Percentiles rank a stretch among this genome's conserved stretches.
Evolutionary conservation across 2,888 invertebrate genomes (phyloP).

Genomic region (Anaspis maculata): DNA sequence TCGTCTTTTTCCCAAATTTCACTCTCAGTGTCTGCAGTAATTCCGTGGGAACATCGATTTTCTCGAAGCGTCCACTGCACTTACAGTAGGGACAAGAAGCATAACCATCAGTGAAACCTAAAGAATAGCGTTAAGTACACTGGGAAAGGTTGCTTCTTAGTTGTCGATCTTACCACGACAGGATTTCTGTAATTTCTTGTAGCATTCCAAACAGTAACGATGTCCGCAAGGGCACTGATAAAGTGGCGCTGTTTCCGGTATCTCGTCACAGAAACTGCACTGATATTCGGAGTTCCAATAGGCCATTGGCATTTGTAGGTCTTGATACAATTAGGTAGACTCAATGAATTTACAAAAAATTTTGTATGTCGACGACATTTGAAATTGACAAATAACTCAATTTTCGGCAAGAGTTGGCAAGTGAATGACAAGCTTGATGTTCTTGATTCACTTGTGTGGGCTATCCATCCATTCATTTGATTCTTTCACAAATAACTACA

Average conservation of each 20-base stretch:
- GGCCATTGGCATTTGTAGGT: constrained; percentile 6
- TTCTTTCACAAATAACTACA: no score
- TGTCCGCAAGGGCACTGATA: constrained; percentile 34
- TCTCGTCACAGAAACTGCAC: constrained; percentile 31
- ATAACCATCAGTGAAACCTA: no score
- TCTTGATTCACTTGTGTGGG: no score
- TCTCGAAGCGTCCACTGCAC: constrained; percentile 20
- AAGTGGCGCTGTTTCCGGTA: constrained; percentile 30
- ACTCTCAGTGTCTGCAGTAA: constrained; percentile 29
- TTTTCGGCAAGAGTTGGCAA: constrained; percentile 9
- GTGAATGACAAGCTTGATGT: no score
- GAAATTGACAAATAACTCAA: constrained; percentile 4
- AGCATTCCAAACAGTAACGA: constrained; percentile 32
- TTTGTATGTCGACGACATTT: constrained; percentile 10
- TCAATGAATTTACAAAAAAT: constrained; percentile 19
- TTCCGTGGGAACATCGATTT: constrained; percentile 23
- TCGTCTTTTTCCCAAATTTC: constrained; percentile 32
- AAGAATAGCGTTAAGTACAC: constrained; percentile 2
- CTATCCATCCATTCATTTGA: no score
- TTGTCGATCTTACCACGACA: constrained; percentile 21
- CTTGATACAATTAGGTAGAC: not conserved
- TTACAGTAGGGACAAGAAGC: constrained; percentile 24
- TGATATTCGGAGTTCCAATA: constrained; percentile 6
- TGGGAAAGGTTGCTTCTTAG: not conserved
- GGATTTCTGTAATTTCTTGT: constrained; percentile 23